Percentiles rank a stretch among this genome's conserved stretches.
Conservation (phyloP, 2,888 invertebrate species). For the Dexiosoma caninum region DNA sequence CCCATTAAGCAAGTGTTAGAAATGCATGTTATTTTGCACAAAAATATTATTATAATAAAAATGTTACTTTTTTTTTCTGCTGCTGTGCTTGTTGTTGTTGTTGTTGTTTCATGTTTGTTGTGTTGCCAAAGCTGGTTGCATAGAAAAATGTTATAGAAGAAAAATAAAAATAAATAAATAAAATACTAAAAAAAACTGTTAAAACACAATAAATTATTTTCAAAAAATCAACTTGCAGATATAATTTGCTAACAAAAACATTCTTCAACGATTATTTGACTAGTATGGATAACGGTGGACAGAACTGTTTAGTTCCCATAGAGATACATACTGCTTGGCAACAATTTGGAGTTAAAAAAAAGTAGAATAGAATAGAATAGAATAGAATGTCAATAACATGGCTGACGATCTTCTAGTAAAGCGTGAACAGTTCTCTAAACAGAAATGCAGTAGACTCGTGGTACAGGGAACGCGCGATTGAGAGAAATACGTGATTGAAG, state of each 20-base stretch:
- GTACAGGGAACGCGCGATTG: too few species aligned
- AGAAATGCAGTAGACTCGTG: too few species aligned
- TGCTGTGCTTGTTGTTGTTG: too few species aligned
- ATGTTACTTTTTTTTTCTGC: constrained; percentile 25
- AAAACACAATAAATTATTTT: constrained; percentile 57
- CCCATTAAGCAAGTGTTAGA: constrained; percentile 57
- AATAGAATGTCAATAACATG: not conserved
- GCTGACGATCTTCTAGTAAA: too few species aligned
- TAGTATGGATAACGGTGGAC: not conserved
- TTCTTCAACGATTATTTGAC: constrained; percentile 1
- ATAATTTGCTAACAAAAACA: constrained; percentile 33
- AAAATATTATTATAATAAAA: constrained; percentile 48
- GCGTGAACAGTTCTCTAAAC: too few species aligned
- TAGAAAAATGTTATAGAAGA: too few species aligned
- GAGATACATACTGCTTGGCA: not conserved
- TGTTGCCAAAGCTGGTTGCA: constrained; percentile 37
- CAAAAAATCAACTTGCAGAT: constrained; percentile 5
- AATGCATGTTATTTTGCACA: constrained; percentile 62
- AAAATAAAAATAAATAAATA: not conserved
- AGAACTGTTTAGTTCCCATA: constrained; percentile 7
- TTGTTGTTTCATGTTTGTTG: too few species aligned
- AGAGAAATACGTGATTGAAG: too few species aligned
- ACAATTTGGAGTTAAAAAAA: not conserved
- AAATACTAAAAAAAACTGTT: constrained; percentile 26
- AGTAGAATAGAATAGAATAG: not conserved